Base-by-base conservation (phyloP, 2,113 vertebrate genomes). In the Lipotes vexillifer region DNA sequence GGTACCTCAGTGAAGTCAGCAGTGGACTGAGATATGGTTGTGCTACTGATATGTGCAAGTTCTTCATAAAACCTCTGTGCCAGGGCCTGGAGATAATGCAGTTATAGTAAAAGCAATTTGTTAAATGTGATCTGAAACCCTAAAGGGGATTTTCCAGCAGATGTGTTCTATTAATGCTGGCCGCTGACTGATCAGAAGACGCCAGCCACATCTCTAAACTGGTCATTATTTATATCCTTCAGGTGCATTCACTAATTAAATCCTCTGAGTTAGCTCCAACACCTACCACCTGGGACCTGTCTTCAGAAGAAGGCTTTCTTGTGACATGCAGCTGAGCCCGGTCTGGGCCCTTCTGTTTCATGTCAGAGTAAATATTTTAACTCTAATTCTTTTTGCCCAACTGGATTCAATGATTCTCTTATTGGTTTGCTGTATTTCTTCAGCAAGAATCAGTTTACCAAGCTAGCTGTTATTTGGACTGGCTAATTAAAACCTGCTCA, bases 231-330 rank as follows among this genome's bases (percentile, higher is more conserved):
- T 85, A 77, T 36, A 1, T 59, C 61, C 41, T 96, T 81, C 82
- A 18, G 88, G 97, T 97, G 80, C 69, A 81, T 71, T 95, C 96
- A 49, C 94, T 98, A 96, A 98, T 97, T 97, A 93, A 82, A 90
- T 68, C 85, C 69, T 92, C 57, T 66, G 80, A 84, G 68, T 96
- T 93, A 68, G 46, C 33, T 74, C 87, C 3, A 44, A 80, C 77
- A 92, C 87, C 88, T 93, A 29, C 95, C 97, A 88, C 85, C 93
- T 98, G 97, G 61, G 96, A 94, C 97, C 69, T 29, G 2, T 80
- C 68, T 97, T 84, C 59, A 93, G 80, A 81, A 91, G 94, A 95
- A 97, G 91, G 72, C 86, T 97, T 77, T 90, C 75, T 85, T 93
- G 84, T 80, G 46, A 36, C 41, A 36, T 1, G 61, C 78, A 96